Base-by-base conservation (phyloP, 2,113 vertebrate genomes). In the Cololabis saira region DNA sequence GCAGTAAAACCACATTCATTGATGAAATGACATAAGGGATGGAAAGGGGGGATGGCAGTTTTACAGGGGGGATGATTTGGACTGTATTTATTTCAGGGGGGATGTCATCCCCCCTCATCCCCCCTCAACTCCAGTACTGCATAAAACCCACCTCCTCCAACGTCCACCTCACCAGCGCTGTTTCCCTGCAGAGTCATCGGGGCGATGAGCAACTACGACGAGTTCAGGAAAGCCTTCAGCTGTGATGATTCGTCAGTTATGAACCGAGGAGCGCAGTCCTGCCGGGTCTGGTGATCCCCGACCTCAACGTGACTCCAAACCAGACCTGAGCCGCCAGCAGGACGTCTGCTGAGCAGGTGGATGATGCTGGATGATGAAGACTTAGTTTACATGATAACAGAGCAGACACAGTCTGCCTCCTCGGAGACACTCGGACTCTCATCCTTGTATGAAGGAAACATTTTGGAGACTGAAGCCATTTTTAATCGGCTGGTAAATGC, bases 121-220 rank as follows among this genome's bases (percentile, higher is more conserved):
- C n/a, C n/a, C n/a, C n/a, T n/a, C n/a, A n/a, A n/a, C n/a, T n/a
- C n/a, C n/a, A n/a, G n/a, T n/a, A n/a, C n/a, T n/a, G n/a, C n/a
- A n/a, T n/a, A n/a, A 30, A 51, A 30, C 2, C 49, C 1, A 12
- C 33, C 6, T 30, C 22, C 7, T 4, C 9, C 27, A 47, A 8
- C 16, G 43, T 79, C 21, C 67, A 73, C 68, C 81, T n/a, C 5
- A 77, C 57, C 78, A 53, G 56, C 85, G 3, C 40, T 78, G 5
- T 74, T 27, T 16, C 45, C 55, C 83, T 88, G 61, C 89, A 99
- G 98, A 80, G 96, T 99, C 17, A 92, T 98, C 0, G 98, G 97
- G 70, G 93, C 96, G 19, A 93, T 99, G 95, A 99, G 97, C 85
- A 99, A 99, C 93, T 99, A 95, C 27, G 94, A 97, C 61, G 98